Percentiles rank a stretch among this genome's conserved stretches.
These are phyloP conservation scores for Engraulis encrasicolus DNA, from an alignment of 2,113 vertebrate genomes.

Conservation along the genomic window DNA sequence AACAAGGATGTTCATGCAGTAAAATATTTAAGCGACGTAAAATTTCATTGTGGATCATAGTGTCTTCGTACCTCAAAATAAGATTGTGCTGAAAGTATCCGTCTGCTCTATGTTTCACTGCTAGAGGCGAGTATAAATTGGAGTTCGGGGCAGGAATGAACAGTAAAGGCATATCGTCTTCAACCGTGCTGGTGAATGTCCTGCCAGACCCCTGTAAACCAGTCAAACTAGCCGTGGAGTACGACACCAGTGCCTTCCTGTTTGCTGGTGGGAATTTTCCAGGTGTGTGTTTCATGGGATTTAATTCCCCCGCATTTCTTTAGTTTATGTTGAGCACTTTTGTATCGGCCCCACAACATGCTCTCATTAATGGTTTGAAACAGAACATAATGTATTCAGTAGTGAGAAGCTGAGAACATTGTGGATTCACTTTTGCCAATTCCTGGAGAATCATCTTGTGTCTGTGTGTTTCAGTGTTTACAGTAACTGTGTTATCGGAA, in stretches of 20 bases:
- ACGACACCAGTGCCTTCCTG: slow-evolving; percentile 72
- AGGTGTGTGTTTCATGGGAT: slow-evolving; percentile 70
- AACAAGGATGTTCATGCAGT: no score
- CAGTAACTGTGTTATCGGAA: slow-evolving; percentile 87
- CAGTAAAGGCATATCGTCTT: slow-evolving; percentile 74
- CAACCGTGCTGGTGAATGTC: slow-evolving; percentile 80
- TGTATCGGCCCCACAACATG: neutral
- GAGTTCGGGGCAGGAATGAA: slow-evolving; percentile 74
- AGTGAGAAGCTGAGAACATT: neutral
- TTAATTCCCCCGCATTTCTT: no score
- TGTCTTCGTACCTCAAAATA: no score
- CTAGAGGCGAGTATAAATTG: slow-evolving; percentile 84
- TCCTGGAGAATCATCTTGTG: neutral
- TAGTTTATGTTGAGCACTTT: neutral
- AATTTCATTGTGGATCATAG: no score
- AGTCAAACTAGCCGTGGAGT: slow-evolving; percentile 77
- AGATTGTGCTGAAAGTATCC: neutral
- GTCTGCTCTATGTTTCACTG: neutral
- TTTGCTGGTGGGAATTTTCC: slow-evolving; percentile 82
- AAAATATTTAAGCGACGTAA: no score
- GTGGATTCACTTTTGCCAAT: neutral
- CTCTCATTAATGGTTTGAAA: neutral
- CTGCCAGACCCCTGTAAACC: slow-evolving; percentile 87
- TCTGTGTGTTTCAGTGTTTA: slow-evolving; percentile 78
- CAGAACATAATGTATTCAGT: neutral